A percentile compares a stretch with the other conserved stretches of the same genome.
phyloP scores from a whole-genome alignment of 2,113 vertebrate species.

The Scartelaos histophorus region DNA sequence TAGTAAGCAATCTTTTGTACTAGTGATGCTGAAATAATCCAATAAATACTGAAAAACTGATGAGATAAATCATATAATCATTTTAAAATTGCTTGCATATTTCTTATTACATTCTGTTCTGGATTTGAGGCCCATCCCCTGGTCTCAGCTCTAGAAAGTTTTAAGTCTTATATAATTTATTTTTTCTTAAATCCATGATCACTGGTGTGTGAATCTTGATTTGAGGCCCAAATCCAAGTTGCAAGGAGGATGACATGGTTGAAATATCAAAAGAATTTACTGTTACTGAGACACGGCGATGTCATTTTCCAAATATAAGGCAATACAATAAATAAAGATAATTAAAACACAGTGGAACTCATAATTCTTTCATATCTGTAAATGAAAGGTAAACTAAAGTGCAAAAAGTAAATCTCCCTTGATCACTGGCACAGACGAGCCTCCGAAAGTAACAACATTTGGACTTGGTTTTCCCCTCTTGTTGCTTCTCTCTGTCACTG shows the following conservation, averaged over 20 bases:
- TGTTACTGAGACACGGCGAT: not conserved
- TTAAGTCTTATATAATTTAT: not conserved
- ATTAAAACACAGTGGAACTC: not conserved
- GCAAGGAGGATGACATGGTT: not conserved
- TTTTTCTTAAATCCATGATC: not conserved
- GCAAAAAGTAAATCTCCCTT: constrained; percentile 19
- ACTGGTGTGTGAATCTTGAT: not conserved
- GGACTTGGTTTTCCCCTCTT: not conserved
- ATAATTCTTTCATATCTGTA: not conserved
- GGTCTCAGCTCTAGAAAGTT: not conserved
- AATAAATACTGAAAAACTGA: not conserved
- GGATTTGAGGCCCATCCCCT: not conserved
- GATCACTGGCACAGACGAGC: not conserved
- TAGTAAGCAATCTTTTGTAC: not conserved
- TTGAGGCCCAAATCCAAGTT: not conserved
- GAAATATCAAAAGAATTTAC: not conserved
- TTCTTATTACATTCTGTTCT: too few species aligned
- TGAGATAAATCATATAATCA: too few species aligned
- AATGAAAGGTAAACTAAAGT: not conserved
- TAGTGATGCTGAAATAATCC: not conserved
- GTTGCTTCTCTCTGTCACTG: constrained; percentile 35
- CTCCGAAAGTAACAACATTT: constrained; percentile 5
- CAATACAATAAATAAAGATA: not conserved
- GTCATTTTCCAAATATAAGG: not conserved
- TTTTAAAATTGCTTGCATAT: too few species aligned